A percentile compares a stretch with the other conserved stretches of the same genome.
Conservation (phyloP, 37 sponge, comb jelly and placozoan genomes). For the Hexactinellida sp. region DNA sequence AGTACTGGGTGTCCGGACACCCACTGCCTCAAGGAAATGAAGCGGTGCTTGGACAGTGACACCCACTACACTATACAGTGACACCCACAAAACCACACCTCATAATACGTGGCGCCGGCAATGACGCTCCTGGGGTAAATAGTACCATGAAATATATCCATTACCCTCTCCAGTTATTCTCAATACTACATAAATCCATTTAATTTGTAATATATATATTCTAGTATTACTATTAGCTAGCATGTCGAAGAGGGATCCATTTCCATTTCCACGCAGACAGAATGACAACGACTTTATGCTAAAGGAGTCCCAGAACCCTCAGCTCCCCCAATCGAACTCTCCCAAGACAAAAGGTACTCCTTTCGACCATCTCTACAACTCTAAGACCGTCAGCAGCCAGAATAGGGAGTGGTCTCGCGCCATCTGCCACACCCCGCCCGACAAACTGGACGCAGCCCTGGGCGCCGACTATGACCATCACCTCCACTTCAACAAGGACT, state of each 20-base stretch:
- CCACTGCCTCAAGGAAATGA: too few relatives aligned
- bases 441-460: slow-evolving; percentile 79
- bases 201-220: too few relatives aligned
- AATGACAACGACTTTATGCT: slow-evolving; percentile 47
- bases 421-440: slow-evolving; percentile 53
- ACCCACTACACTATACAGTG: too few relatives aligned
- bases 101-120: too few relatives aligned
- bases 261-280: slow-evolving; percentile 56
- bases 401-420: slow-evolving; percentile 11
- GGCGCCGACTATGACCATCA: slow-evolving; percentile 88
- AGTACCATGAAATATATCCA: too few relatives aligned
- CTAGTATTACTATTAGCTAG: background rate
- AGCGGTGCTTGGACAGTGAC: too few relatives aligned
- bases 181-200: too few relatives aligned
- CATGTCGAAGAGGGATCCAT: slow-evolving; percentile 44
- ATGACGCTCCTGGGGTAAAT: too few relatives aligned
- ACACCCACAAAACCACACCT: too few relatives aligned
- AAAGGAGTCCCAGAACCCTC: background rate
- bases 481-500: slow-evolving; percentile 55
- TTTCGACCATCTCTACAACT: background rate
- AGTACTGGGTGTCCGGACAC: too few relatives aligned
- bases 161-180: too few relatives aligned
- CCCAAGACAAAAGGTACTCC: background rate
- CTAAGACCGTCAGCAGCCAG: background rate
- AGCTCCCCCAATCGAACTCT: background rate